phyloP scores from a whole-genome alignment of 2,113 vertebrate species.

The Dunckerocampus dactyliophorus region DNA sequence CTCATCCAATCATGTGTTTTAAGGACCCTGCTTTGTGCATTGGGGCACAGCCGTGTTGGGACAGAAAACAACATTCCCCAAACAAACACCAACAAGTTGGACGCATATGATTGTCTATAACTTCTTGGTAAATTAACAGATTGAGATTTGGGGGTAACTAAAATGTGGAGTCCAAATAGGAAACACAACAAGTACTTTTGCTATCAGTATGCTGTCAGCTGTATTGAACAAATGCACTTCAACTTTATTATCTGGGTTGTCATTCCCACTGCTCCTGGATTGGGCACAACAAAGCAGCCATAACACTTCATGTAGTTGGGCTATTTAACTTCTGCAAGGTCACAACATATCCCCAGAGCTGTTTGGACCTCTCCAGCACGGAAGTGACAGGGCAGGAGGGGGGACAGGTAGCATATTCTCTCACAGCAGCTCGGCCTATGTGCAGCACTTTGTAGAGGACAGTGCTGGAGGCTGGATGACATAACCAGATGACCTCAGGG shows the following conservation, averaged over 20 bases:
- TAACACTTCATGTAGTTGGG: conserved; percentile 16
- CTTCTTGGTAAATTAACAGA: no score
- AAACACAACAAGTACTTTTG: conserved; percentile 5
- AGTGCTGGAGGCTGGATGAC: conserved; percentile 44
- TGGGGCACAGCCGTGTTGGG: no score
- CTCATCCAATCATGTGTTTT: background rate
- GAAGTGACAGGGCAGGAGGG: conserved; percentile 12
- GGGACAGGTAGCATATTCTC: conserved; percentile 53
- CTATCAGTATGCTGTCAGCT: conserved; percentile 8
- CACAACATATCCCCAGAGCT: conserved; percentile 45
- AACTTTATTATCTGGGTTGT: conserved; percentile 20
- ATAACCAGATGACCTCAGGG: conserved; percentile 54
- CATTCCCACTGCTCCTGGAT: conserved; percentile 16
- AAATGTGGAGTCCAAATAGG: no score
- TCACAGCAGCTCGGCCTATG: conserved; percentile 31
- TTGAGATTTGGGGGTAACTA: no score
- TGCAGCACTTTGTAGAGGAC: conserved; percentile 53
- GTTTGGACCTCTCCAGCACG: conserved; percentile 31
- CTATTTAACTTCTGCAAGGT: conserved; percentile 58
- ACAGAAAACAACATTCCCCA: background rate
- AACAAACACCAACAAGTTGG: background rate
- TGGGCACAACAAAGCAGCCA: conserved; percentile 19
- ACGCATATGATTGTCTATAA: background rate
- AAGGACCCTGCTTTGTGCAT: background rate
- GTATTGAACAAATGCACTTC: conserved; percentile 8